Conservation (phyloP, 2,888 invertebrate genomes). For the Crocallis elinguaria region DNA sequence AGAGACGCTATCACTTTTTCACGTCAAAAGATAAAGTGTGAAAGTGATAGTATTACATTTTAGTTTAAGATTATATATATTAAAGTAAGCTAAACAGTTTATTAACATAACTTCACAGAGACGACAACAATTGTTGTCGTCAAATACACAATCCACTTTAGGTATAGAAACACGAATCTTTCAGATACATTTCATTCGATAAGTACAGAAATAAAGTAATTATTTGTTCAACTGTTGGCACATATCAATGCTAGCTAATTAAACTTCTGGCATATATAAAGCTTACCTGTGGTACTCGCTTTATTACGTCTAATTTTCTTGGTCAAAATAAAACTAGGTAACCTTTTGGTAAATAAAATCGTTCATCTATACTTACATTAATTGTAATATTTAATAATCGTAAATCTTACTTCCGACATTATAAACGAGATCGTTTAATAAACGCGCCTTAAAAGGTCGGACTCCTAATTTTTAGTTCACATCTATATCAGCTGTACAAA, state of each 20-base stretch:
- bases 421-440: neutral
- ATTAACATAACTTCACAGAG: neutral
- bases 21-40: too few species aligned
- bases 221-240: conserved; percentile 8
- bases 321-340: conserved; percentile 20
- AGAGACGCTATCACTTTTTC: too few species aligned
- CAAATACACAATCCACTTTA: neutral
- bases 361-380: conserved; percentile 22
- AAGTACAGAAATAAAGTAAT: neutral
- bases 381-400: neutral
- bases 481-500: conserved; percentile 7
- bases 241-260: conserved; percentile 1
- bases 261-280: conserved; percentile 3
- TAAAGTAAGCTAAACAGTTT: too few species aligned
- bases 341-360: conserved; percentile 21
- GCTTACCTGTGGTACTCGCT: conserved; percentile 8
- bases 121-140: neutral
- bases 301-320: conserved; percentile 2
- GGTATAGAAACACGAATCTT: neutral
- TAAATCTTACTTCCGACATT: conserved; percentile 2
- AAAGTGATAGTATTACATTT: too few species aligned
- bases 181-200: neutral
- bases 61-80: too few species aligned
- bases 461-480: neutral
- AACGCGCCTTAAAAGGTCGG: neutral